Conservation (phyloP, 23 tunicate species). For the Diplosoma virens region DNA sequence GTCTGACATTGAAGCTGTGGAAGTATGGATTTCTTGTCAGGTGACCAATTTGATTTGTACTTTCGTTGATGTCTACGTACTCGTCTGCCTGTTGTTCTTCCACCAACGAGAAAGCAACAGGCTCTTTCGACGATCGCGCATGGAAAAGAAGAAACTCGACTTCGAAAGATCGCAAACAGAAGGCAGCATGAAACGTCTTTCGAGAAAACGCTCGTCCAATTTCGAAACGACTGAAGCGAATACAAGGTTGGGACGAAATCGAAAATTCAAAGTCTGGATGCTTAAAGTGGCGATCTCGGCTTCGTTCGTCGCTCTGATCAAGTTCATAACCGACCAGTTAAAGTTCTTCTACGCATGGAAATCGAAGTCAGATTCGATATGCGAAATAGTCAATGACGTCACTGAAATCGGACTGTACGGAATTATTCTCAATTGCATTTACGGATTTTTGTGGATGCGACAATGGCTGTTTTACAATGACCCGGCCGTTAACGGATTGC, state of each 20-base stretch:
- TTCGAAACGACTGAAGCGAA: too few relatives aligned
- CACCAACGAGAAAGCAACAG: background rate
- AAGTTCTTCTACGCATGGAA: constrained; percentile 83
- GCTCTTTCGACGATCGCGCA: too few relatives aligned
- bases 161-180: background rate
- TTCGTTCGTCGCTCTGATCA: constrained; percentile 31
- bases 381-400: constrained; percentile 67
- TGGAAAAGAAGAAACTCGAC: too few relatives aligned
- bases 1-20: too few relatives aligned
- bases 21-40: too few relatives aligned
- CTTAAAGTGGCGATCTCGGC: constrained; percentile 30
- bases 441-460: constrained; percentile 71
- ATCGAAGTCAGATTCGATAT: constrained; percentile 40
- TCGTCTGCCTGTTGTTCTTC: background rate
- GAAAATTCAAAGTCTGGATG: constrained; percentile 53
- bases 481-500: constrained; percentile 59
- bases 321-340: constrained; percentile 56
- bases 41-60: background rate
- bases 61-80: background rate
- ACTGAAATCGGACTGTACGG: constrained; percentile 62
- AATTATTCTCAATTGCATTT: constrained; percentile 26
- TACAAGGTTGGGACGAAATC: background rate
- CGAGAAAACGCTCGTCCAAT: too few relatives aligned
- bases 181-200: background rate
- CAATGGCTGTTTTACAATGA: constrained; percentile 84